Evolutionary conservation across 2,888 invertebrate genomes (phyloP).

Genomic region (Elmis aenea): DNA sequence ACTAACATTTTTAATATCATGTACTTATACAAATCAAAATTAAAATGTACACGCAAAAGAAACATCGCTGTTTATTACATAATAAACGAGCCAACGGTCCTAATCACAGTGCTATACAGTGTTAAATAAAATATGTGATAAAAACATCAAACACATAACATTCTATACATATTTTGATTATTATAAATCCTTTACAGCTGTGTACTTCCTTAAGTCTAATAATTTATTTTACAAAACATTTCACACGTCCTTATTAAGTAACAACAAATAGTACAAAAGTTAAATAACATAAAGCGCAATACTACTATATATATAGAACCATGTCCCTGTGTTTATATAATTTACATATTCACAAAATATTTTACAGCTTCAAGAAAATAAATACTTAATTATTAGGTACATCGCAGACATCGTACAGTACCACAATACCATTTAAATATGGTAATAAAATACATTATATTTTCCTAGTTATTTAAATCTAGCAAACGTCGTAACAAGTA

Average conservation of each 20-base stretch:
- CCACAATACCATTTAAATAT: too few species aligned
- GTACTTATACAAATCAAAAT: constrained; percentile 31
- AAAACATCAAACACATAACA: constrained; percentile 36
- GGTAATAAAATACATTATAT: constrained; percentile 19
- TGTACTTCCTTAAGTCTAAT: too few species aligned
- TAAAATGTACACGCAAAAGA: constrained; percentile 34
- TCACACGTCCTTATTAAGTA: too few species aligned
- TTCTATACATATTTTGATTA: constrained; percentile 26
- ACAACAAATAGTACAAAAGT: too few species aligned
- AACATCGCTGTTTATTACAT: constrained; percentile 8
- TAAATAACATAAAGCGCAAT: too few species aligned
- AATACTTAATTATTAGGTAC: too few species aligned
- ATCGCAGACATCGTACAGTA: too few species aligned
- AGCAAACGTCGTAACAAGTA: too few species aligned
- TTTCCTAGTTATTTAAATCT: too few species aligned
- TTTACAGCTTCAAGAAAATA: constrained; percentile 14
- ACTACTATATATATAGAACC: constrained; percentile 1
- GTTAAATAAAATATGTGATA: constrained; percentile 28
- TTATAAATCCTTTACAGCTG: too few species aligned
- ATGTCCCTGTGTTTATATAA: constrained; percentile 3
- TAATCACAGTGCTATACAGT: constrained; percentile 43
- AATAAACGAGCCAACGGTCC: constrained; percentile 33
- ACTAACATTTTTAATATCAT: constrained; percentile 37
- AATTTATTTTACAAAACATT: too few species aligned
- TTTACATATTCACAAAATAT: constrained; percentile 21